Conservation (phyloP, 2,113 vertebrate species). For the Sebastes schlegelii region DNA sequence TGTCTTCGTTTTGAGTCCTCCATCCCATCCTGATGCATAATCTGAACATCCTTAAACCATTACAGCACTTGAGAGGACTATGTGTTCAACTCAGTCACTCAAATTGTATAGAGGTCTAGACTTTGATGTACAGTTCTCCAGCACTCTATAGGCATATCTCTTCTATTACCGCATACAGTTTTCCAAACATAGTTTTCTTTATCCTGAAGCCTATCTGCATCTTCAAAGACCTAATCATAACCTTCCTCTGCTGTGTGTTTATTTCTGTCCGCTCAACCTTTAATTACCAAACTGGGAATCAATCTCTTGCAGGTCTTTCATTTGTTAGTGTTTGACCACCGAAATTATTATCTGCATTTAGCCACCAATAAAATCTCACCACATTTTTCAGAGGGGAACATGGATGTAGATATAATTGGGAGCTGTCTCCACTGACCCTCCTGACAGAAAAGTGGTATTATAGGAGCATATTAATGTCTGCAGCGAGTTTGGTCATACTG, state of each 20-base stretch:
- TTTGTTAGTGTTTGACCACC: constrained; percentile 78
- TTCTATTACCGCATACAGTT: constrained; percentile 30
- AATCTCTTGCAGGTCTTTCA: constrained; percentile 79
- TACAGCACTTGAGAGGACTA: constrained; percentile 5
- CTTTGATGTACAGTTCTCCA: constrained; percentile 10
- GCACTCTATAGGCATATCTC: constrained; percentile 23
- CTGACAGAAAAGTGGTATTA: constrained; percentile 4
- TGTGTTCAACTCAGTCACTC: neutral
- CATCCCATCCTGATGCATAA: neutral
- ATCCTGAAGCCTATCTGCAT: constrained; percentile 62
- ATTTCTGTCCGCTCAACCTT: constrained; percentile 78
- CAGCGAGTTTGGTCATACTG: neutral
- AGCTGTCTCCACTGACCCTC: neutral
- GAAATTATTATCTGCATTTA: constrained; percentile 78
- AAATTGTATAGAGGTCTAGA: neutral
- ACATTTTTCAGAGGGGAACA: constrained; percentile 51
- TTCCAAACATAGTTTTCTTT: constrained; percentile 65
- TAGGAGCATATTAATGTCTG: constrained; percentile 18
- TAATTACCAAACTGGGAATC: constrained; percentile 79
- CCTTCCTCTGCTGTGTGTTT: constrained; percentile 68
- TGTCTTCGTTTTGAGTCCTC: neutral
- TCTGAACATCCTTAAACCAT: constrained; percentile 32
- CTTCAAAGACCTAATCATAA: constrained; percentile 80
- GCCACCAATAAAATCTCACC: constrained; percentile 75
- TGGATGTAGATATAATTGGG: constrained; percentile 35